These are phyloP conservation scores for Danionella cerebrum DNA, from an alignment of 2,113 vertebrate genomes.

Conservation along the genomic window DNA sequence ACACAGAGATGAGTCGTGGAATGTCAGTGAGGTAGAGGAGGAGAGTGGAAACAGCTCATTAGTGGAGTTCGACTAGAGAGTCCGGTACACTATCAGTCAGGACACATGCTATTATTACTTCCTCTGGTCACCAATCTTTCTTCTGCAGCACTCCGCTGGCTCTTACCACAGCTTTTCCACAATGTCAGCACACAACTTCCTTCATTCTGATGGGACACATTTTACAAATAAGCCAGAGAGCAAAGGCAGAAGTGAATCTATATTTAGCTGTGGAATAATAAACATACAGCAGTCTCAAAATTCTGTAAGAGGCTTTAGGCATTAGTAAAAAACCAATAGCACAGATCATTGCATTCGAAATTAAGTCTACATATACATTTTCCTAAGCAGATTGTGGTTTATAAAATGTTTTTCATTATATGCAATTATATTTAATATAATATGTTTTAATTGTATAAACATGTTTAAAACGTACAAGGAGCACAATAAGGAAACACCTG, in stretches of 20 bases:
- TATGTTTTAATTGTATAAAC: too few species aligned
- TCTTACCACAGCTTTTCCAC: conserved; percentile 59
- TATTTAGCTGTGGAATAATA: conserved; percentile 1
- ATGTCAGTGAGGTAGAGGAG: conserved; percentile 28
- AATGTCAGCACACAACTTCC: conserved; percentile 60
- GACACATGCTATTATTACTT: conserved; percentile 55
- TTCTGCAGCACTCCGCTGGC: conserved; percentile 43
- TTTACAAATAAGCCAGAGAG: neutral
- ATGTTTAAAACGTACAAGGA: too few species aligned
- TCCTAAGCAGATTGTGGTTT: too few species aligned
- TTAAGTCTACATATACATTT: too few species aligned
- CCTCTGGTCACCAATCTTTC: conserved; percentile 57
- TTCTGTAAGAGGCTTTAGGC: neutral
- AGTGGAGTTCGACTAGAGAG: conserved; percentile 38
- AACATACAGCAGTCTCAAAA: neutral
- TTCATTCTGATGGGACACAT: conserved; percentile 40
- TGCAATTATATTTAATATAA: too few species aligned
- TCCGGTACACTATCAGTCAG: conserved; percentile 45
- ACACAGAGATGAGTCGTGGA: conserved; percentile 1
- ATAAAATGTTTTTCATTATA: too few species aligned
- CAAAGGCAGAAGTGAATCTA: conserved; percentile 34
- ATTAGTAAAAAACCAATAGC: neutral
- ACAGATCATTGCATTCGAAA: neutral
- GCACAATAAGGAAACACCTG: too few species aligned
- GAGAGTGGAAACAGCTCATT: conserved; percentile 43